These are phyloP conservation scores for Cyanoramphus novaezelandiae DNA, from an alignment of 2,113 vertebrate species.

Conservation along the genomic window DNA sequence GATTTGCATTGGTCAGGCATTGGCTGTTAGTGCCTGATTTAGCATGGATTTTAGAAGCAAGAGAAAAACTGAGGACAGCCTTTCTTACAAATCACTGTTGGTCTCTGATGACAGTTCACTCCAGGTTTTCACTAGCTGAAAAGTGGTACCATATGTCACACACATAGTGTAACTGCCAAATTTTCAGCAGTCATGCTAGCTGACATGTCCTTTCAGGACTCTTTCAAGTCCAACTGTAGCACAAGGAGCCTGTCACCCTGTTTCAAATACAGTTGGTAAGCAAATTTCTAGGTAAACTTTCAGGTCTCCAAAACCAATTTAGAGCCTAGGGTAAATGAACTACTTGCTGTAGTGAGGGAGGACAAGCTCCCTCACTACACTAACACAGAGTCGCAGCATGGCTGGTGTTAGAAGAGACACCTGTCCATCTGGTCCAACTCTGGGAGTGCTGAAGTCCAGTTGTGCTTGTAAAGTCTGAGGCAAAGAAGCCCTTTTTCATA, in stretches of 20 bases:
- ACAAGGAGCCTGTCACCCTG: rapidly evolving
- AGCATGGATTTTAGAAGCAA: background rate
- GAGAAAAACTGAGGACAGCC: background rate
- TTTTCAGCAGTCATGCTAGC: background rate
- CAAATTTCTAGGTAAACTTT: background rate
- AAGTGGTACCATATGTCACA: rapidly evolving
- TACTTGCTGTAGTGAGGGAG: background rate
- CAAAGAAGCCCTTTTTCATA: background rate
- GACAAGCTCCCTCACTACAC: background rate
- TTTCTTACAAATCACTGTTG: background rate
- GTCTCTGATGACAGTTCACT: background rate
- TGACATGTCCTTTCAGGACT: background rate
- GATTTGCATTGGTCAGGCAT: background rate
- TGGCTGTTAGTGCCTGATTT: background rate
- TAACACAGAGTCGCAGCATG: background rate
- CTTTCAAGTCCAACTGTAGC: background rate
- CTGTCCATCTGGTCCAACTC: background rate
- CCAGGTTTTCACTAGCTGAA: background rate
- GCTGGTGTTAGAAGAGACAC: background rate
- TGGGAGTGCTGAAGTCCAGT: background rate
- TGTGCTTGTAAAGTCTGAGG: background rate
- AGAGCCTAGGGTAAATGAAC: background rate
- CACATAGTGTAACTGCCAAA: rapidly evolving
- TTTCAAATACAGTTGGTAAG: background rate
- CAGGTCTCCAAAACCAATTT: background rate